Base-by-base conservation (phyloP, 2,888 invertebrate genomes). In the Tineola bisselliella region DNA sequence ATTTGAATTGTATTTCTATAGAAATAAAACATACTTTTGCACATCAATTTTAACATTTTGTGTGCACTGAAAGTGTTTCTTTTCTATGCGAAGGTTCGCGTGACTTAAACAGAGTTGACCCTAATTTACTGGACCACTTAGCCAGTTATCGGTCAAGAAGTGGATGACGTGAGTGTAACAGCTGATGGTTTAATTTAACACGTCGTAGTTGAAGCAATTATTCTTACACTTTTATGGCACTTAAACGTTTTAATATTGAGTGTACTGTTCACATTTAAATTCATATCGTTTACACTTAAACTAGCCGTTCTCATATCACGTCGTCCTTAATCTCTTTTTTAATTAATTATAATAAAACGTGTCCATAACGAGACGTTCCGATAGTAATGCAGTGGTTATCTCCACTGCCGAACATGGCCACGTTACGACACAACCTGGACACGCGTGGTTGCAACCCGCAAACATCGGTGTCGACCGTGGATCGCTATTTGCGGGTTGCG, bases 101-200 rank as follows among this genome's bases (percentile, higher is more conserved):
- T 83, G 83, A 81, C 81, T 69, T 64, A 70, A 66, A 66, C 73
- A 70, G 48, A 17, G 63, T 69, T 66, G 70, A 69, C 70, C 75
- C 75, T 72, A 76, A 74, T 76, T 77, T 72, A 69, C 67, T 67
- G 68, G 67, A 65, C 73, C 77, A 78, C 79, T 81, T 81, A 80
- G 72, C 74, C 78, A 77, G 79, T 80, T 81, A 81, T 80, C 75
- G 76, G 68, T 65, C 73, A 75, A 73, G 75, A 75, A 73, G 75
- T 68, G 67, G 66, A 67, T 65, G 66, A 61, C 59, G 62, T 33
- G 25, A 25, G 25, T 25, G 58, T 58, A 15, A 58, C 33, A 33
- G 44, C 66, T 80, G 77, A 81, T 77, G 76, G 76, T 75, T 82
- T 78, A 75, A 81, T 81, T 81, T 70, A 69, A 71, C 71, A 63